Percentiles rank a stretch among this genome's conserved stretches.
Evolutionary conservation across 2,113 vertebrate species (phyloP).

Genomic region (Peromyscus maniculatus): DNA sequence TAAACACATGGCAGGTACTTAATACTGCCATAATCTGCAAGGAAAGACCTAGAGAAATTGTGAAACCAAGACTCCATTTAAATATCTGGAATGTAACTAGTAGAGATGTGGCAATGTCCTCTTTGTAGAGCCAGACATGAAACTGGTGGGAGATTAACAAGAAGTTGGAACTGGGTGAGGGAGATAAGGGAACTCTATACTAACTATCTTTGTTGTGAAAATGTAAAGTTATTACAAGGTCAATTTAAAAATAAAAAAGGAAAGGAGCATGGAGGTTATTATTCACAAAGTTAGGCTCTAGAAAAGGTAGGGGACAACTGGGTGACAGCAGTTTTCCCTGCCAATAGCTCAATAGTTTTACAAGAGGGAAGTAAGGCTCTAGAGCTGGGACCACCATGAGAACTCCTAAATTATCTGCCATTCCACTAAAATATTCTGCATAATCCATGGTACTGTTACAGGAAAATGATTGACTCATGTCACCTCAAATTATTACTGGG

Average conservation of each 20-base stretch:
- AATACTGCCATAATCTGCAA: conserved; percentile 37
- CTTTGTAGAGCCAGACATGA: background rate
- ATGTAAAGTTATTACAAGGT: background rate
- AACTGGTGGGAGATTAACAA: background rate
- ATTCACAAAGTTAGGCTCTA: background rate
- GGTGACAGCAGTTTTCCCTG: background rate
- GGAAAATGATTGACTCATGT: background rate
- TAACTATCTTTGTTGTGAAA: background rate
- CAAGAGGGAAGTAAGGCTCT: background rate
- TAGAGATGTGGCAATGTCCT: background rate
- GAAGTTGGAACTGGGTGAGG: background rate
- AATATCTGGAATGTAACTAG: background rate
- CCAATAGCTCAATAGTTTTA: background rate
- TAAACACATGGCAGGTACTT: background rate
- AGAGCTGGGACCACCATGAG: background rate
- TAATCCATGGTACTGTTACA: background rate
- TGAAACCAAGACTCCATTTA: background rate
- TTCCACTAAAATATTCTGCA: background rate
- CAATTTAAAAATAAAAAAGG: background rate
- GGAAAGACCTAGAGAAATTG: background rate
- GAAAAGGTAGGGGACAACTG: background rate
- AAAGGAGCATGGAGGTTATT: background rate
- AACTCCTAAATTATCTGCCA: background rate
- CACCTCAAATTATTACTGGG: background rate
- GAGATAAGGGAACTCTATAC: background rate